Evolutionary conservation across 2,113 vertebrate genomes (phyloP).

Genomic region (Danio rerio): DNA sequence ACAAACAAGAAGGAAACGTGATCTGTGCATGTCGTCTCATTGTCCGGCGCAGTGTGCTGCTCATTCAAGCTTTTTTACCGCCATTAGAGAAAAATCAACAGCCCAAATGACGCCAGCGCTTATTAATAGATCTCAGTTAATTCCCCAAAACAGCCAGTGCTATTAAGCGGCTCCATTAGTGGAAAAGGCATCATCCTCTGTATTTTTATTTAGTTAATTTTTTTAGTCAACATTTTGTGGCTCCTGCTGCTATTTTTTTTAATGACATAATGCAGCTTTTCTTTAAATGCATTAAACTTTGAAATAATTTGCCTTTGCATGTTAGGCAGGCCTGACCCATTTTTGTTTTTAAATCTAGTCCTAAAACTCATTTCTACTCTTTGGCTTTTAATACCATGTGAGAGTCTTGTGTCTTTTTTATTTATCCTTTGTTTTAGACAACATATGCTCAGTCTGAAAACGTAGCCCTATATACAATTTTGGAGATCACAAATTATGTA

Average conservation of each 20-base stretch:
- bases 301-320: neutral
- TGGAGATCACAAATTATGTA: too few species aligned
- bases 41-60: constrained; percentile 67
- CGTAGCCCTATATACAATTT: too few species aligned
- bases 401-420: too few species aligned
- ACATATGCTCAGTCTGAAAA: too few species aligned
- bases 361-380: neutral
- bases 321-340: neutral
- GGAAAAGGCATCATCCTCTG: neutral
- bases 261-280: neutral
- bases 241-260: neutral
- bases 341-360: neutral
- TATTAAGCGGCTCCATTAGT: neutral
- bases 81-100: too few species aligned
- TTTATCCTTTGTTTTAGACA: too few species aligned
- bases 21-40: constrained; percentile 73
- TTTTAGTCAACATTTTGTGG: neutral
- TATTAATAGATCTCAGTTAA: constrained; percentile 3
- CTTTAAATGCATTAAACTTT: neutral
- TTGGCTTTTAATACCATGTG: neutral
- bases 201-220: neutral
- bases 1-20: constrained; percentile 80
- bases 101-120: neutral
- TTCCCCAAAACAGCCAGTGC: neutral
- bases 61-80: constrained; percentile 38